These are phyloP conservation scores for Cygnus olor DNA, from an alignment of 2,797 vertebrate species.

Conservation along the genomic window DNA sequence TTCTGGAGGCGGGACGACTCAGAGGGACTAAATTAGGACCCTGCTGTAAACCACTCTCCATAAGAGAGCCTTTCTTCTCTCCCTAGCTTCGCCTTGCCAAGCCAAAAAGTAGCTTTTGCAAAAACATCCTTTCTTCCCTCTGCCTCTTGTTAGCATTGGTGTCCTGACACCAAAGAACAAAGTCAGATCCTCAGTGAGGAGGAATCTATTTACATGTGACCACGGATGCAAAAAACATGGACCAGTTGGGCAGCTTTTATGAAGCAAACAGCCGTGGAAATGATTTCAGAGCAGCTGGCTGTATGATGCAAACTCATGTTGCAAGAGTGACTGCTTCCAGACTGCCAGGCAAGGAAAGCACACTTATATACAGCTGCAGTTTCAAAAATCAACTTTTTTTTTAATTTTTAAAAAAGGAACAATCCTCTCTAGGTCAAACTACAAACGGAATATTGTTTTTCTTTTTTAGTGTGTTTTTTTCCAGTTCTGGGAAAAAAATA, in stretches of 20 bases:
- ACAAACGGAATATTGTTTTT: accelerated
- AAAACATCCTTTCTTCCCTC: slow-evolving; percentile 12
- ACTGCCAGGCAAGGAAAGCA: not conserved
- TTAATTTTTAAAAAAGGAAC: not conserved
- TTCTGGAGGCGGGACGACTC: slow-evolving; percentile 15
- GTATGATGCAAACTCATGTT: not conserved
- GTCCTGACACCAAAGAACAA: not conserved
- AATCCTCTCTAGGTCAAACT: not conserved
- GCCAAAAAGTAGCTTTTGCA: slow-evolving; percentile 29
- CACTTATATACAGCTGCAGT: not conserved
- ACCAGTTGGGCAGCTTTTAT: not conserved
- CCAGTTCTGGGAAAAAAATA: not conserved
- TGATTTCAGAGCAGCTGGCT: not conserved
- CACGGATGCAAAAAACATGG: not conserved
- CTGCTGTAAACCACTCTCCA: slow-evolving; percentile 12
- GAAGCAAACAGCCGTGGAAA: not conserved
- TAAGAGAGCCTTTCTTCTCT: slow-evolving; percentile 35
- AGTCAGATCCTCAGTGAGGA: not conserved
- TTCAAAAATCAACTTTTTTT: not conserved
- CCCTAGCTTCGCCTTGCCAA: not conserved
- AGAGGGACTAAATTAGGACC: slow-evolving; percentile 54
- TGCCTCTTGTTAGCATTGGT: not conserved
- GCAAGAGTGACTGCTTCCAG: not conserved
- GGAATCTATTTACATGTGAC: not conserved
- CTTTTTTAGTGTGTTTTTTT: not conserved